These are phyloP conservation scores for Hippasteria phrygiana DNA, from an alignment of 53 echinoderm and acorn worm genomes.

Conservation along the genomic window DNA sequence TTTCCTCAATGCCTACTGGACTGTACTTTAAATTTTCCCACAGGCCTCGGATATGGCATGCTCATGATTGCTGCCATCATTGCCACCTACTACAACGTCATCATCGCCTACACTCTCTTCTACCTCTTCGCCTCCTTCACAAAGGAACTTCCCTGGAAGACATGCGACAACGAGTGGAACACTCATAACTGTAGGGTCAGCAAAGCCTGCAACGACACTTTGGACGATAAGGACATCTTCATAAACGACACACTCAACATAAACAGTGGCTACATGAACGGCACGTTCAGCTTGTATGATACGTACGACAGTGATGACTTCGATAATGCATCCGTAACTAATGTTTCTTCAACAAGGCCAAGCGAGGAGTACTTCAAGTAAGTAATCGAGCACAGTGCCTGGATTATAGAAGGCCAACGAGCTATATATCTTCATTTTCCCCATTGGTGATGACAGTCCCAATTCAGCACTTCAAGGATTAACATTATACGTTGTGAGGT, in stretches of 20 bases:
- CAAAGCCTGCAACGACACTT: slow-evolving; percentile 28
- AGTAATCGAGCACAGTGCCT: background rate
- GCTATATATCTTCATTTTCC: too few species aligned
- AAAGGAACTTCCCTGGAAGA: slow-evolving; percentile 68
- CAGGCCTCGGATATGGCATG: slow-evolving; percentile 71
- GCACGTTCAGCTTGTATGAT: background rate
- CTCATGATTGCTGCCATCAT: slow-evolving; percentile 47
- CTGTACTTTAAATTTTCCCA: background rate
- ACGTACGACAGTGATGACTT: background rate
- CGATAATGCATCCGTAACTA: background rate
- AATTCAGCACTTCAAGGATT: too few species aligned
- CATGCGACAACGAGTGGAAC: slow-evolving; percentile 71
- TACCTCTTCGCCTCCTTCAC: slow-evolving; percentile 75
- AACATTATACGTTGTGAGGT: too few species aligned
- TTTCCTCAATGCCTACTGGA: too few species aligned
- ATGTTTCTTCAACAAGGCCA: slow-evolving; percentile 13
- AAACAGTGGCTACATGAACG: background rate
- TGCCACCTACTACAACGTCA: slow-evolving; percentile 68
- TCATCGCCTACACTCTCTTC: slow-evolving; percentile 73
- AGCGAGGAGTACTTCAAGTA: slow-evolving; percentile 68
- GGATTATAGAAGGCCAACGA: too few species aligned
- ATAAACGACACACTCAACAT: background rate
- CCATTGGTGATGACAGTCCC: too few species aligned
- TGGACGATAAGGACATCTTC: background rate
- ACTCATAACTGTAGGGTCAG: slow-evolving; percentile 52